Conservation (phyloP, 2,113 vertebrate genomes). For the Solea solea region DNA sequence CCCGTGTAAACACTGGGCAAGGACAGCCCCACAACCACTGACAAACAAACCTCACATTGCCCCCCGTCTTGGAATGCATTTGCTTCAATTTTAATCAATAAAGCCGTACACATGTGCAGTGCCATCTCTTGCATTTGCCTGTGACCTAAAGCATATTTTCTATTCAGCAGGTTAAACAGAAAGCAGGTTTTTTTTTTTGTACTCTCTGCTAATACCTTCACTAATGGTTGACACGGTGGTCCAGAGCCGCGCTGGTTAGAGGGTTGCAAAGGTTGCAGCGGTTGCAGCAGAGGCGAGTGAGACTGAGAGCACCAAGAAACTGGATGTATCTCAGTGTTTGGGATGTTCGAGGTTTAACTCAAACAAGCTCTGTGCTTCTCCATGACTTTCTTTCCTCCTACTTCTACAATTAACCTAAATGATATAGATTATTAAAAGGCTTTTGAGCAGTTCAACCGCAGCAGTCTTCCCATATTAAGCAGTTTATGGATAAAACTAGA, state of each 20-base stretch:
- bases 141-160: not conserved
- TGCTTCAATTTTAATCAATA: conserved; percentile 7
- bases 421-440: not conserved
- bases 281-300: not conserved
- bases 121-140: not conserved
- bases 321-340: not conserved
- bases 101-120: conserved; percentile 9
- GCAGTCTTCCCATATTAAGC: too few relatives aligned
- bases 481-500: not conserved
- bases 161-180: not conserved
- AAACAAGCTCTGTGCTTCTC: not conserved
- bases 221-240: not conserved
- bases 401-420: too few relatives aligned
- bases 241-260: not conserved
- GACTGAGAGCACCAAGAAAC: not conserved
- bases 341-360: not conserved
- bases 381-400: too few relatives aligned
- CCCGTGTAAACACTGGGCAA: not conserved
- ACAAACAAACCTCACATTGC: not conserved
- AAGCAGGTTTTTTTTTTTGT: too few relatives aligned
- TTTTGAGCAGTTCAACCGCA: not conserved
- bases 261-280: not conserved
- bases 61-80: not conserved
- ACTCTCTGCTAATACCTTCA: not conserved
- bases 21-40: not conserved